Evolutionary conservation across 2,888 invertebrate genomes (phyloP).

Genomic region (Pelosia muscerda): DNA sequence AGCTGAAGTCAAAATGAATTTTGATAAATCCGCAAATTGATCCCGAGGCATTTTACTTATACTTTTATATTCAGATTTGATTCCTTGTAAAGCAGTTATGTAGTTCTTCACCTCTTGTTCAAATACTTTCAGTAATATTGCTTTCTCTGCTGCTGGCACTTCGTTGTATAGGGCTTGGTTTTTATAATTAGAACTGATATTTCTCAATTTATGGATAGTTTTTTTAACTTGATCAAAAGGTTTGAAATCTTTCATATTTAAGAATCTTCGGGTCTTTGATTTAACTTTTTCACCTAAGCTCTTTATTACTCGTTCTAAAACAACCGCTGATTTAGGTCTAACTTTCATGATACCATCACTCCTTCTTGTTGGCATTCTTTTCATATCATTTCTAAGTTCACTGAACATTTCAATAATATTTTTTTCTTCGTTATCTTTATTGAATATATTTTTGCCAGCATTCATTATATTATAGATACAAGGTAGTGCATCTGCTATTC

Average conservation of each 20-base stretch:
- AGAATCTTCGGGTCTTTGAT: constrained; percentile 57
- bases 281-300: constrained; percentile 55
- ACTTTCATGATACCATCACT: constrained; percentile 36
- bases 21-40: constrained; percentile 53
- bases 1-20: constrained; percentile 64
- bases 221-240: constrained; percentile 61
- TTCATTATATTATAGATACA: constrained; percentile 75
- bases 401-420: constrained; percentile 66
- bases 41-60: constrained; percentile 50
- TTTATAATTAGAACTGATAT: constrained; percentile 64
- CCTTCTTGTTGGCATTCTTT: constrained; percentile 56
- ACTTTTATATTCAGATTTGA: constrained; percentile 52
- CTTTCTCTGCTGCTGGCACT: constrained; percentile 61
- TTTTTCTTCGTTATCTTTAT: constrained; percentile 28
- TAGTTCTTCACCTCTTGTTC: constrained; percentile 61
- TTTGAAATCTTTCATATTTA: constrained; percentile 48
- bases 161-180: constrained; percentile 56
- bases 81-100: constrained; percentile 57
- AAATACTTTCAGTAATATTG: constrained; percentile 68
- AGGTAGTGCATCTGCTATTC: constrained; percentile 70
- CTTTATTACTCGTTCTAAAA: constrained; percentile 75
- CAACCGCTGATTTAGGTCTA: constrained; percentile 68
- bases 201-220: constrained; percentile 60
- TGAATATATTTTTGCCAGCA: constrained; percentile 33
- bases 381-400: constrained; percentile 63